Base-by-base conservation (phyloP, 1,140 invertebrate genomes). In the Rhagoletis zephyria region DNA sequence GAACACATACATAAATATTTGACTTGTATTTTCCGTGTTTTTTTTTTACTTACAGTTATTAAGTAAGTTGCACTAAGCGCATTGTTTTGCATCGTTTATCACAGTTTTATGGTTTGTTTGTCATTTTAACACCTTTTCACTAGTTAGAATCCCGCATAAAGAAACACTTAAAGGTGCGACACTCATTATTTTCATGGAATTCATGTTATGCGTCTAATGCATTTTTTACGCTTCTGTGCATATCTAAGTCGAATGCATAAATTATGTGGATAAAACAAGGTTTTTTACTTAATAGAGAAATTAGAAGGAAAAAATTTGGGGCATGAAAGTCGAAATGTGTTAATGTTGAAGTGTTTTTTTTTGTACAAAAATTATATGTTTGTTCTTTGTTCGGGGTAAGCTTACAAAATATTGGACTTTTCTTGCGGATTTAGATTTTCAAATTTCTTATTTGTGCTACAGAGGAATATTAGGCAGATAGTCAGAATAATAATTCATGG, bases 21-120 rank as follows among this genome's bases (percentile, higher is more conserved):
- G 88, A 65, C 87, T 85, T 86, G 56, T 88, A 87, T 88, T 87
- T 87, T 67, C 87, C 85, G 42, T 45, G 9, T 48, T 70, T 77
- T 81, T n/a, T 45, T 81, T 89, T 87, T 81, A 81, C n/a, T n/a
- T n/a, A n/a, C n/a, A 85, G 0, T 30, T 64, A 42, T 42, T 64
- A 65, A 16, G n/a, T 56, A 16, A 59, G 77, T 85, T 59, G 65
- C 63, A 77, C 88, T 85, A 64, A 77, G 48, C 45, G 74, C 45
- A 89, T 89, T 88, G 67, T 85, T 87, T 87, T 48, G 89, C 89
- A 89, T 88, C 88, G 89, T 88, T 85, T 91, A 91, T 91, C 90
- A 90, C 88, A 88, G 88, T 91, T 91, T 91, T 91, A 91, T 91
- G 90, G 90, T 91, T 91, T 91, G 90, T 91, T 91, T 91, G 90